Evolutionary conservation across 2,113 vertebrate species (phyloP).

Genomic region (Etheostoma spectabile): DNA sequence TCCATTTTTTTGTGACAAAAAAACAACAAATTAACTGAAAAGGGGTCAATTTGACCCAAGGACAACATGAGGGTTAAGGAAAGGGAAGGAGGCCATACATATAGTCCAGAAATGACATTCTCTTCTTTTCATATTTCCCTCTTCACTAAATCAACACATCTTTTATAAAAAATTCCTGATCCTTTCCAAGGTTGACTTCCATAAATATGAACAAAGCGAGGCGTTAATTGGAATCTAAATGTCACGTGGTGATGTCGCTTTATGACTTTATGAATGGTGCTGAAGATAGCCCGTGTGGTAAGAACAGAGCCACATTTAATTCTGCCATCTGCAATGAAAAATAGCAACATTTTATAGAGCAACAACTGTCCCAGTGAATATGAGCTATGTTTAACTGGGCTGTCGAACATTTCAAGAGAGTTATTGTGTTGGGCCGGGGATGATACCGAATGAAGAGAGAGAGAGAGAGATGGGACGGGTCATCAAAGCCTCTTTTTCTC

Average conservation of each 20-base stretch:
- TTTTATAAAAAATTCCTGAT: not conserved
- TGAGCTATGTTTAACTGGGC: constrained; percentile 53
- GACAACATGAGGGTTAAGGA: too few relatives aligned
- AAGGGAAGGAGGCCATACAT: too few relatives aligned
- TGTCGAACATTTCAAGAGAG: constrained; percentile 12
- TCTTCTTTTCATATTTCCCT: not conserved
- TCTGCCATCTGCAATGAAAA: constrained; percentile 65
- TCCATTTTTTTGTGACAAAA: too few relatives aligned
- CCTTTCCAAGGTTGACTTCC: not conserved
- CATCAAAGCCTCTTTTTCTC: constrained; percentile 43
- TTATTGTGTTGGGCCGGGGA: constrained; percentile 18
- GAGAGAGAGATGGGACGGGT: not conserved
- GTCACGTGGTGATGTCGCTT: constrained; percentile 28
- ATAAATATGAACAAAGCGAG: constrained; percentile 18
- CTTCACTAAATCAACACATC: not conserved
- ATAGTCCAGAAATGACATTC: too few relatives aligned
- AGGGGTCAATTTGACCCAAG: too few relatives aligned
- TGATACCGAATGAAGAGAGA: constrained; percentile 27
- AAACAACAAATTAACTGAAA: too few relatives aligned
- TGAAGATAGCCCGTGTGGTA: constrained; percentile 61
- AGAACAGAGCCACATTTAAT: constrained; percentile 63
- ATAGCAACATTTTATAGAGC: constrained; percentile 61
- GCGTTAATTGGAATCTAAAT: constrained; percentile 35
- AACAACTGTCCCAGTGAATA: constrained; percentile 58
- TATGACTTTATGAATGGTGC: constrained; percentile 29